Evolutionary conservation across 2,888 invertebrate genomes (phyloP).

Genomic region (Serrognathus titanus): DNA sequence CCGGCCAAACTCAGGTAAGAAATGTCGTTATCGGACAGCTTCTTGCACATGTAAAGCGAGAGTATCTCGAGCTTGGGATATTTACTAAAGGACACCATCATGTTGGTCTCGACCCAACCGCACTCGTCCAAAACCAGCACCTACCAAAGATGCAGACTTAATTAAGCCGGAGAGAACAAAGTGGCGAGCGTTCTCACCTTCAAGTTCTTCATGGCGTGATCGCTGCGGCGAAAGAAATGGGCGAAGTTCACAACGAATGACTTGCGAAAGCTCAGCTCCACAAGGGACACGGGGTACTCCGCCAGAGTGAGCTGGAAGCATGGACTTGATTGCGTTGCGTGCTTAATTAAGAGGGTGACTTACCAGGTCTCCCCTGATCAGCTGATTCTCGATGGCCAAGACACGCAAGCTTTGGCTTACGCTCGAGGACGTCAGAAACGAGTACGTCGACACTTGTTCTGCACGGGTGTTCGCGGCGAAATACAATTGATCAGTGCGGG

Average conservation of each 20-base stretch:
- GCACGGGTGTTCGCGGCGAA: conserved; percentile 16
- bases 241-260: conserved; percentile 32
- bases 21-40: conserved; percentile 58
- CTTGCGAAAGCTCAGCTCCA: conserved; percentile 58
- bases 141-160: conserved; percentile 42
- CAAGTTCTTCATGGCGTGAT: conserved; percentile 19
- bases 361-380: conserved; percentile 35
- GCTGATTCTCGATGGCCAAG: conserved; percentile 42
- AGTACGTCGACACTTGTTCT: conserved; percentile 15
- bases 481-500: conserved; percentile 27
- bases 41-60: conserved; percentile 61
- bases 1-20: conserved; percentile 75
- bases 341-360: conserved; percentile 1
- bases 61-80: conserved; percentile 60
- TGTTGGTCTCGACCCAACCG: conserved; percentile 70
- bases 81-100: conserved; percentile 71
- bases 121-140: conserved; percentile 69
- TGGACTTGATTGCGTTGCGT: conserved; percentile 3
- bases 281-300: conserved; percentile 62
- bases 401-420: conserved; percentile 33
- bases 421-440: conserved; percentile 6
- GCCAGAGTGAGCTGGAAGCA: conserved; percentile 58
- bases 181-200: conserved; percentile 21
- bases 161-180: no score
- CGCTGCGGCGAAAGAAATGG: conserved; percentile 36